Base-by-base conservation (phyloP, 2,113 vertebrate species). In the Pithys albifrons region DNA sequence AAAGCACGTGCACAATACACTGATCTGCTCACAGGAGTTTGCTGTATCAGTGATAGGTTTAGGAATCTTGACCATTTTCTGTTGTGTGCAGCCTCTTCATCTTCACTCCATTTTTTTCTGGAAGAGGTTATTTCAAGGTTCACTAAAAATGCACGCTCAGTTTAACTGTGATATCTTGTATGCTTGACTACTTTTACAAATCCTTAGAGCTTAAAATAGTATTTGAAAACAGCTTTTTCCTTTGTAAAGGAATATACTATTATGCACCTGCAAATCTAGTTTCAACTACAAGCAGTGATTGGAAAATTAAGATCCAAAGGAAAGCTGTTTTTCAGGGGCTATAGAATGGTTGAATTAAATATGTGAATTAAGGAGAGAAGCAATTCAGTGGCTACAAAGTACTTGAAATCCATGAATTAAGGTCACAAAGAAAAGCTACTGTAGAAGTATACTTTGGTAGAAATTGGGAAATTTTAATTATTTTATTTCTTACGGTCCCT, bases 1-100 rank as follows among this genome's bases (percentile, higher is more conserved):
- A n/a, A 43, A 87, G 33, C 0, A 0, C 9, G n/a, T 2, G 1
- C 14, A 5, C 18, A 7, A 5, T 59, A 2, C 9, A 10, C 31
- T 73, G 79, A 29, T 35, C 20, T 61, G 14, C 24, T 29, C 45
- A 13, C 28, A 66, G 23, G 22, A 54, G 8, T n/a, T 27, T 57
- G 12, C 49, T 74, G 12, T 52, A 16, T 39, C 7, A 2, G n/a
- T 58, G 37, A 12, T 59, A 15, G 13, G 29, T 67, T 84, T 55
- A 29, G 25, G 20, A 67, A 29, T 6, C 4, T 18, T 74, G 62
- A 29, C 23, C 3, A 1, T 31, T 80, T 86, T 37, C 28, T 52
- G 5, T 70, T 72, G 13, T 3, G 5, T 55, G 23, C 15, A 43
- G 7, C 5, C 14, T 82, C 28, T 77, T 89, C 14, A 39, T 35